Evolutionary conservation across 2,113 vertebrate genomes (phyloP).

Genomic region (Axis porcinus): DNA sequence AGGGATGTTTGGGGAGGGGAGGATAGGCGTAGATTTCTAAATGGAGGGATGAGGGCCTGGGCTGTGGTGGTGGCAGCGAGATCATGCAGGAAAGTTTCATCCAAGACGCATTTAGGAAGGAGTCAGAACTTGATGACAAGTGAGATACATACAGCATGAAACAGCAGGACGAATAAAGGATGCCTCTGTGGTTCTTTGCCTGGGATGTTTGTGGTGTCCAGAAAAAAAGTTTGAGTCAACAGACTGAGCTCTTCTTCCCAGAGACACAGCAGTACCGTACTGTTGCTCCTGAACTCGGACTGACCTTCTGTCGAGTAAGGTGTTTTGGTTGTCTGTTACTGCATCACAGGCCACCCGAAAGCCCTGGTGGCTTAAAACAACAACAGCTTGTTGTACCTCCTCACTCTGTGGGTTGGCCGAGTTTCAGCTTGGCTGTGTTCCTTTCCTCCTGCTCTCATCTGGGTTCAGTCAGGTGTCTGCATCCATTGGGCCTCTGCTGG

Average conservation of each 20-base stretch:
- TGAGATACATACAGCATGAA: neutral
- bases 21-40: neutral
- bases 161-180: neutral
- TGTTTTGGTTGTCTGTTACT: neutral
- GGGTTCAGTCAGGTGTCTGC: neutral
- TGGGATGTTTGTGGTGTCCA: conserved; percentile 13
- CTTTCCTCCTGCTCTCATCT: neutral
- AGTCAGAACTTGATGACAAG: conserved; percentile 15
- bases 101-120: neutral
- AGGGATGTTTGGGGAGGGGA: neutral
- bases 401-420: neutral
- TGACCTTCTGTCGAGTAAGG: neutral
- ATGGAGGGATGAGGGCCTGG: neutral
- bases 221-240: neutral
- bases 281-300: neutral
- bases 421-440: neutral
- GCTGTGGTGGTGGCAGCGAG: neutral
- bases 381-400: neutral
- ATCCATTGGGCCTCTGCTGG: neutral
- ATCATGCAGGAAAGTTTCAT: neutral
- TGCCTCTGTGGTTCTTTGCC: neutral
- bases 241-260: neutral
- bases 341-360: neutral
- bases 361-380: neutral
- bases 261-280: neutral